These are phyloP conservation scores for Nesogale talazaci DNA, from an alignment of 2,113 vertebrate species.

Conservation along the genomic window DNA sequence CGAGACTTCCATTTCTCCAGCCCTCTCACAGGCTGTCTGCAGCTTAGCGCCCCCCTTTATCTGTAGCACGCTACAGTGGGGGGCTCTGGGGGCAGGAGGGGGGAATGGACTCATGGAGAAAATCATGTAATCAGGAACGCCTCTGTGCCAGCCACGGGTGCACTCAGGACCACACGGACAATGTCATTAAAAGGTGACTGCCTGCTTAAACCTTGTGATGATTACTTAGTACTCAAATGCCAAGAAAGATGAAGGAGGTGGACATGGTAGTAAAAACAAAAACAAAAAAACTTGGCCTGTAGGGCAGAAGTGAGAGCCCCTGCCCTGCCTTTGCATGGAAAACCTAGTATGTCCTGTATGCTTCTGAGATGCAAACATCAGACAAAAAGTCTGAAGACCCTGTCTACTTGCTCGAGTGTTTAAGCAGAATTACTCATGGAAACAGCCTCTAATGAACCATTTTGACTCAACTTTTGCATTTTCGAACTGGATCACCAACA, in stretches of 20 bases:
- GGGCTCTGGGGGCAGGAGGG: too few species aligned
- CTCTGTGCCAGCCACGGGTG: neutral
- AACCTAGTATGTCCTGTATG: conserved; percentile 45
- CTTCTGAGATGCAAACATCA: conserved; percentile 77
- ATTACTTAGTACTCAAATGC: neutral
- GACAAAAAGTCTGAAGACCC: conserved; percentile 64
- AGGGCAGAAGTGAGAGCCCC: conserved; percentile 30
- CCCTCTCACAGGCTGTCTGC: conserved; percentile 69
- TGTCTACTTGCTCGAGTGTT: conserved; percentile 69
- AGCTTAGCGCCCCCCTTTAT: conserved; percentile 61
- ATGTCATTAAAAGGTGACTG: neutral
- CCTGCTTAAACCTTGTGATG: neutral
- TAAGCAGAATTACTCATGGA: conserved; percentile 67
- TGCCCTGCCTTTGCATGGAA: conserved; percentile 70
- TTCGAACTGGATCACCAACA: conserved; percentile 67
- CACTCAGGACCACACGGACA: neutral
- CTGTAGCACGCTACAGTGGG: neutral
- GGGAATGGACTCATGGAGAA: neutral
- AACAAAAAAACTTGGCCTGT: too few species aligned
- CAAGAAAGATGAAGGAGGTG: conserved; percentile 34
- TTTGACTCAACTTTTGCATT: conserved; percentile 73
- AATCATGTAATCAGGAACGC: neutral
- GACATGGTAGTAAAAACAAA: conserved; percentile 15
- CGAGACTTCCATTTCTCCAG: conserved; percentile 46
- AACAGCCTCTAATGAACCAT: conserved; percentile 64